Evolutionary conservation across 2,113 vertebrate genomes (phyloP), one percentile per base, ranked within the genome.

Genomic region (Picathartes gymnocephalus): DNA sequence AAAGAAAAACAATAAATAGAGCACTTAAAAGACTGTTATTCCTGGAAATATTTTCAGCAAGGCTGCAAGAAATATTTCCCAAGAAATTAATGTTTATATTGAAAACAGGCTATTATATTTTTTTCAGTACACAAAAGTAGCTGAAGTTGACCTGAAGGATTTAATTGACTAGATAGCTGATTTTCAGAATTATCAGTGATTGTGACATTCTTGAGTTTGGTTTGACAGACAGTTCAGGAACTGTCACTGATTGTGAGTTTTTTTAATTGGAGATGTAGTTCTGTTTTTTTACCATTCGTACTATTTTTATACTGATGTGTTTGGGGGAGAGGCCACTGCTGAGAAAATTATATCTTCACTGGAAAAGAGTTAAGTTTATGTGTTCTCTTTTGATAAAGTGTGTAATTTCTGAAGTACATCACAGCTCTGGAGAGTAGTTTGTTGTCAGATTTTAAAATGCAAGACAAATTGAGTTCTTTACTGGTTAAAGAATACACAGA

Each of bases 1-100:
- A 91, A 95, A 83, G 56, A 79, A 81, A 96, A 97, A 94, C 58
- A 62, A 87, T 95, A 96, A 96, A 94, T 91, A 80, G 39, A 94
- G 31, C 92, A 92, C 66, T 95, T 97, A 84, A 28, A 91, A 88
- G 70, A 71, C 61, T 86, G 25, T 85, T 88, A 77, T 79, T 95
- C 47, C 92, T 97, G 64, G 65, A 93, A 64, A 65, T 94, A 53
- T 93, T 90, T 91, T 91, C 61, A 95, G 71, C 65, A 66, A 95
- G 95, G 45, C 56, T 95, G 25, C 33, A 92, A 87, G 58, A 92
- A 93, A 58, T 68, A 88, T 90, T 96, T 97, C 85, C 65, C 93
- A 93, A 73, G 57, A 89, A 96, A 92, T 94, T 92, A 85, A 68
- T 76, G 42, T 95, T 93, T 96, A 19, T 80, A 77, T 68, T 76